Evolutionary conservation across 1,140 invertebrate species (phyloP), one percentile per base, ranked within the genome.

Genomic region (Papilio dardanus): DNA sequence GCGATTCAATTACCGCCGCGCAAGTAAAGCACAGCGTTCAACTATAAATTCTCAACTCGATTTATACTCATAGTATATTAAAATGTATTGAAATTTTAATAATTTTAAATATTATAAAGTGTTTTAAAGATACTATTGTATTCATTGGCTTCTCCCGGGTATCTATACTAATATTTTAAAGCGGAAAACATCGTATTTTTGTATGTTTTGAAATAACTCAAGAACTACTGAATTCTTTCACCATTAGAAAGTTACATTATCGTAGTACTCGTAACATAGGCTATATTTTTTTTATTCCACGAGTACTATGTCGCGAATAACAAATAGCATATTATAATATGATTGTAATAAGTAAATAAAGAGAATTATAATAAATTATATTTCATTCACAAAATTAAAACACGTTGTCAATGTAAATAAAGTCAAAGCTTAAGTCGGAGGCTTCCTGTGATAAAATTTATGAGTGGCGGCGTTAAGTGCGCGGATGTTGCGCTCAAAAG

Each of bases 401-500:
- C 42, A 71, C 68, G 37, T 71, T 21, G 69, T 50, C 46, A 54
- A 71, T 50, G 69, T 71, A 46, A 71, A 71, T 71, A 50, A 54
- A 24, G 67, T 40, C 24, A n/a, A 71, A 42, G 69, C 69, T 50
- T 71, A 71, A 54, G 69, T 54, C 24, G 16, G 24, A 37, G 28
- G 69, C 42, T 71, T 71, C 46, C 69, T 33, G 69, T 54, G 69
- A 71, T 71, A 71, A 71, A 71, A 71, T 71, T 71, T 71, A 71
- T 54, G 69, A 71, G 69, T 71, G 14, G 46, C 24, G 42, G 69
- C 46, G 42, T 16, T 71, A 71, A 71, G 69, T 71, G 69, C 69
- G 69, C 42, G 69, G 69, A 71, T 19, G 69, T 54, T 50, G 42
- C 30, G 40, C 24, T 71, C 14, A 71, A 71, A 71, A 71, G 69